phyloP scores from a whole-genome alignment of 2,113 vertebrate species.

The Coreoperca whiteheadi region DNA sequence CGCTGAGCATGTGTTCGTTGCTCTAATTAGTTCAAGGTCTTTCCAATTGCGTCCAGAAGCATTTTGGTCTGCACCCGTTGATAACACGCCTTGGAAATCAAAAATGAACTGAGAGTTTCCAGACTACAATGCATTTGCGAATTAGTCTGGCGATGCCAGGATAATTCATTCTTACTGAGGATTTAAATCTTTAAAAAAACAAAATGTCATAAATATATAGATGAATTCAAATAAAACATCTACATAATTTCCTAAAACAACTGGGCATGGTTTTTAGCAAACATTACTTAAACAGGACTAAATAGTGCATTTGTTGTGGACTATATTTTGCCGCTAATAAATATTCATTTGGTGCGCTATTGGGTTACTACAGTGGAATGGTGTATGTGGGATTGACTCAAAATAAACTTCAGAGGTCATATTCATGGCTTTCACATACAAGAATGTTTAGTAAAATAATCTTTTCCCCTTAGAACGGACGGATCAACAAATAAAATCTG shows the following conservation, averaged over 20 bases:
- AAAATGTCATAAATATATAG: neutral
- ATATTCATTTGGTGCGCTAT: neutral
- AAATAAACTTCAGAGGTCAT: neutral
- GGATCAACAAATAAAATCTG: neutral
- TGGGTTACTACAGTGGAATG: too few relatives aligned
- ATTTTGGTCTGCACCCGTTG: too few relatives aligned
- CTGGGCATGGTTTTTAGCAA: neutral
- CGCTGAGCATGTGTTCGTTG: too few relatives aligned
- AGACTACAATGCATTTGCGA: too few relatives aligned
- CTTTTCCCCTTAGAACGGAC: neutral
- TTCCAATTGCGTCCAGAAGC: too few relatives aligned
- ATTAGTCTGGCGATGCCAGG: too few relatives aligned
- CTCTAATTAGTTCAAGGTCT: too few relatives aligned
- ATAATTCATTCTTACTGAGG: too few relatives aligned
- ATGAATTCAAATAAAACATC: neutral
- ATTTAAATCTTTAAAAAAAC: neutral
- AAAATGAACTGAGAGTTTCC: too few relatives aligned
- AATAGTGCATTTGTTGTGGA: neutral
- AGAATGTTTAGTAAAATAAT: neutral
- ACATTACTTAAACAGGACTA: neutral
- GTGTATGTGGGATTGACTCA: neutral
- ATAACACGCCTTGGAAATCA: too few relatives aligned
- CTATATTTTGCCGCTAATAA: neutral
- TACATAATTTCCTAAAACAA: neutral
- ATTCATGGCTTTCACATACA: neutral